Evolutionary conservation across 2,113 vertebrate species (phyloP).

Genomic region (Galemys pyrenaicus): DNA sequence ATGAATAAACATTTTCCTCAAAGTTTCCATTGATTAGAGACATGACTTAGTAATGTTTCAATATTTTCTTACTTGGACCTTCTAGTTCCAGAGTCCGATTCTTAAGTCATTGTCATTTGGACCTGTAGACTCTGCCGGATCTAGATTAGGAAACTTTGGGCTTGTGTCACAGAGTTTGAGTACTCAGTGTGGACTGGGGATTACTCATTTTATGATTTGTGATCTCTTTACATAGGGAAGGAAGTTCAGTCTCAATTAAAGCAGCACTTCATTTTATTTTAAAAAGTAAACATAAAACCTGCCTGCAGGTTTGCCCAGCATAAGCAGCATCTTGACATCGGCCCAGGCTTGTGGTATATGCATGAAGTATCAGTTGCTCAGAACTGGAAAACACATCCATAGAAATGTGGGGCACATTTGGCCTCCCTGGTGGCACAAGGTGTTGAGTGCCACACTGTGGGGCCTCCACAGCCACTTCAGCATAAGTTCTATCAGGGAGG

Average conservation of each 20-base stretch:
- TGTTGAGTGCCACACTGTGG: too few relatives aligned
- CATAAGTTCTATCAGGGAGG: too few relatives aligned
- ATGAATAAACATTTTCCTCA: neutral
- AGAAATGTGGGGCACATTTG: neutral
- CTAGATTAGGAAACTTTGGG: neutral
- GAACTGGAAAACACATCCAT: neutral
- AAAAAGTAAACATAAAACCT: neutral
- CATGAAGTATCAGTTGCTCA: neutral
- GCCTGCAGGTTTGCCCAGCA: neutral
- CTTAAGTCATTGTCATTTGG: neutral
- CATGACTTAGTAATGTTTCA: neutral
- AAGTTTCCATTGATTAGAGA: neutral
- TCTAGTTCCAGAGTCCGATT: neutral
- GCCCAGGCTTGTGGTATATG: neutral
- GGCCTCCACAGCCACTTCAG: too few relatives aligned
- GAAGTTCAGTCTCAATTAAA: neutral
- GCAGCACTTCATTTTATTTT: neutral
- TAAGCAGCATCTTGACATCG: rapidly evolving
- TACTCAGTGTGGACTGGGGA: neutral
- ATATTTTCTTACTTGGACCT: neutral
- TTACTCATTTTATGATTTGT: neutral
- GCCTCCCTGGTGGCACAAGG: too few relatives aligned
- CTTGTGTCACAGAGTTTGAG: neutral
- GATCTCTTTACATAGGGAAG: neutral
- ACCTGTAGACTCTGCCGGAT: neutral